These are phyloP conservation scores for Gobio gobio DNA, from an alignment of 2,113 vertebrate species.

Conservation along the genomic window DNA sequence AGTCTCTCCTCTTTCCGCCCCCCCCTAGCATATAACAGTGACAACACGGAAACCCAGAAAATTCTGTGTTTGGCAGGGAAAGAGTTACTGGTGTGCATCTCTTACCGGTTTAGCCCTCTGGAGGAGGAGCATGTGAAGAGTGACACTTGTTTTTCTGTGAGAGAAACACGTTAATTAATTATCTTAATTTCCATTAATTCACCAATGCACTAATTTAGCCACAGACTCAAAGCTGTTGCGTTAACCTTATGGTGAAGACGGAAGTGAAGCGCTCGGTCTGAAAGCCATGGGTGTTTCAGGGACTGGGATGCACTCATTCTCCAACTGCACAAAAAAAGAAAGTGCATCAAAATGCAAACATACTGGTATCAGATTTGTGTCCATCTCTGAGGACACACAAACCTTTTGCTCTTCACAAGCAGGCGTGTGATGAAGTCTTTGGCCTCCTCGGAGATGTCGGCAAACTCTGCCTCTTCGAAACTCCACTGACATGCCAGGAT, in stretches of 20 bases:
- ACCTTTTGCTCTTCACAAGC: conserved; percentile 95
- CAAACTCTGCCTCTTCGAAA: conserved; percentile 92
- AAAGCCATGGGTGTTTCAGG: conserved; percentile 92
- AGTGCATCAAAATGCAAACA: not conserved
- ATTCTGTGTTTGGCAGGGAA: too few relatives aligned
- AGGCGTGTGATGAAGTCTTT: conserved; percentile 95
- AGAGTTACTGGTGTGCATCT: not conserved
- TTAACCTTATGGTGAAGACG: conserved; percentile 82
- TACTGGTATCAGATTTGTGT: not conserved
- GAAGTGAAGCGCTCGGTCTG: conserved; percentile 84
- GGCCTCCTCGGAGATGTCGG: conserved; percentile 86
- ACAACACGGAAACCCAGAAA: too few relatives aligned
- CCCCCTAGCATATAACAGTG: too few relatives aligned
- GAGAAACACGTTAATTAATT: not conserved
- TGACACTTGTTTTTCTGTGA: conserved; percentile 77
- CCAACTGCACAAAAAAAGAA: conserved; percentile 79
- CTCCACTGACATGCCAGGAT: conserved; percentile 93
- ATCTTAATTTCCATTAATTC: not conserved
- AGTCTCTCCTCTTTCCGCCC: too few relatives aligned
- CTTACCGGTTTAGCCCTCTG: conserved; percentile 67
- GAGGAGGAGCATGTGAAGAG: conserved; percentile 65
- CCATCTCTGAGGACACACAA: not conserved
- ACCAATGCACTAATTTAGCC: not conserved
- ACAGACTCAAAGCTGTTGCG: not conserved
- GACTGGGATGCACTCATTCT: conserved; percentile 93